phyloP scores from a whole-genome alignment of 2,113 vertebrate genomes.

The Protobothrops flavoviridis region DNA sequence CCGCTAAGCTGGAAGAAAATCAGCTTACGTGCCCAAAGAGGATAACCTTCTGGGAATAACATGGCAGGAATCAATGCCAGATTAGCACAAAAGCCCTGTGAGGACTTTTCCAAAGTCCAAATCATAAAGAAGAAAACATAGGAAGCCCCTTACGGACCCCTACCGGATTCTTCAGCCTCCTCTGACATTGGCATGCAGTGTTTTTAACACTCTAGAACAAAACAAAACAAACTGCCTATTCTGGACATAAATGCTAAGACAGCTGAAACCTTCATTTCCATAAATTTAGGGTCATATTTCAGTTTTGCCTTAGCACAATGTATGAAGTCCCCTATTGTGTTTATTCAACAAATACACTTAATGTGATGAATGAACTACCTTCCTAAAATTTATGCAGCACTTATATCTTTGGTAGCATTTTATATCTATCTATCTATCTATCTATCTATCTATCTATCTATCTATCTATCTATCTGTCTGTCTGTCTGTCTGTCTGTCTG shows the following conservation, averaged over 20 bases:
- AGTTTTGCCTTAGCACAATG: background rate
- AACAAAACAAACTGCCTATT: background rate
- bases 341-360: background rate
- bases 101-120: background rate
- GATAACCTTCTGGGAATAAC: background rate
- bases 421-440: too few species aligned
- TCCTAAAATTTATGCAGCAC: background rate
- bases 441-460: too few species aligned
- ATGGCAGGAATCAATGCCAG: background rate
- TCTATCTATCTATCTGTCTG: too few species aligned
- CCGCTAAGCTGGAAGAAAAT: background rate
- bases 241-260: background rate
- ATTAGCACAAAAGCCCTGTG: background rate
- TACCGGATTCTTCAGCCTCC: background rate
- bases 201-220: background rate
- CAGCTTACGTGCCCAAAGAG: background rate
- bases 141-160: background rate
- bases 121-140: background rate
- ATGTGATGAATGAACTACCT: background rate
- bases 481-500: too few species aligned
- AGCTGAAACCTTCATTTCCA: background rate
- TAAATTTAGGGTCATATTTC: background rate
- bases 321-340: background rate
- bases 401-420: background rate
- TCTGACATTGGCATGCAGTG: background rate